Percentiles rank a stretch among this genome's conserved stretches.
phyloP scores from a whole-genome alignment of 2,888 invertebrate species.

The Drosophila seclusa region DNA sequence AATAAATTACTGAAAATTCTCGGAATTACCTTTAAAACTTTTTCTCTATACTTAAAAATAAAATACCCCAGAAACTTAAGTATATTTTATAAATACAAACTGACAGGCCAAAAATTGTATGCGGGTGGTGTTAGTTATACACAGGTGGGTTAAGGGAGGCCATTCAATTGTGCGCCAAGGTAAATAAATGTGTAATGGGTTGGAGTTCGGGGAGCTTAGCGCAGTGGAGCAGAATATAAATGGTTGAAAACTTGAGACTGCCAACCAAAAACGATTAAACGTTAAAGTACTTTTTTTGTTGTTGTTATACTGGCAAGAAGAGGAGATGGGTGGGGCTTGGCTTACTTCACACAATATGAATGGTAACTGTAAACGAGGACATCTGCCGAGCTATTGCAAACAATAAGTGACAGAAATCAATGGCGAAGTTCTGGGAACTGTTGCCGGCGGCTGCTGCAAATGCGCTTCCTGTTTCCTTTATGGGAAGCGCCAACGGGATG shows the following conservation, averaged over 20 bases:
- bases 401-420: constrained; percentile 71
- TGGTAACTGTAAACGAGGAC: constrained; percentile 27
- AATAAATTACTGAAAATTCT: neutral
- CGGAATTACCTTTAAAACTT: neutral
- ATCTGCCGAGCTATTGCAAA: constrained; percentile 40
- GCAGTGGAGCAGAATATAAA: constrained; percentile 25
- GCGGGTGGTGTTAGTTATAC: neutral
- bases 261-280: constrained; percentile 47
- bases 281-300: constrained; percentile 13
- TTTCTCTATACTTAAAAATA: constrained; percentile 1
- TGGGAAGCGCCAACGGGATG: constrained; percentile 40
- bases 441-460: constrained; percentile 59
- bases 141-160: neutral
- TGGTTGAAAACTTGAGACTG: constrained; percentile 26
- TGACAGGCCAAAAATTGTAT: constrained; percentile 4
- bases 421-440: constrained; percentile 55
- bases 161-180: constrained; percentile 18
- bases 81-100: constrained; percentile 9
- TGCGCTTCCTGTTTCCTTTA: constrained; percentile 74
- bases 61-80: constrained; percentile 1
- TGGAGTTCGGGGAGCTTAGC: constrained; percentile 11
- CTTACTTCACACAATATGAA: constrained; percentile 5
- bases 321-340: neutral
- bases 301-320: constrained; percentile 2
- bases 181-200: constrained; percentile 6